Percentiles rank a stretch among this genome's conserved stretches.
Evolutionary conservation across 2,113 vertebrate species (phyloP).

Genomic region (Gopherus flavomarginatus): DNA sequence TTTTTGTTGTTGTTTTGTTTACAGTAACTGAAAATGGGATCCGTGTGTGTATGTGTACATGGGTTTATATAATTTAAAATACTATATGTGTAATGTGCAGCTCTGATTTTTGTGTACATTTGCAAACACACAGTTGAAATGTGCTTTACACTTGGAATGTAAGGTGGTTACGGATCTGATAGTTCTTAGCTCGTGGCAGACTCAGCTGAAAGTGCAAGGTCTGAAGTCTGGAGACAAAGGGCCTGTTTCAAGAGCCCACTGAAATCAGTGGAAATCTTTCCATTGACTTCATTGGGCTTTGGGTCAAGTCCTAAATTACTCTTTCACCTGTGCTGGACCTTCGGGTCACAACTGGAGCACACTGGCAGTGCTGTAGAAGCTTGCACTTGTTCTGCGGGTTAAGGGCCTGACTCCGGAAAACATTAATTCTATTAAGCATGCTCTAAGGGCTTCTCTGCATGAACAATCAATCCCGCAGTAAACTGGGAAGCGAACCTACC

Average conservation of each 20-base stretch:
- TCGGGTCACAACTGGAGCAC: not conserved
- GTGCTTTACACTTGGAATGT: not conserved
- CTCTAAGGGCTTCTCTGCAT: not conserved
- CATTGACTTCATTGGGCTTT: not conserved
- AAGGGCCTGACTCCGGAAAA: not conserved
- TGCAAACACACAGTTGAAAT: not conserved
- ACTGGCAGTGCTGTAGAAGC: not conserved
- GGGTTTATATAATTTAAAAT: not conserved
- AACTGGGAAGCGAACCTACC: not conserved
- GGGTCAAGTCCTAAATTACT: not conserved
- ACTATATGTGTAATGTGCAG: not conserved
- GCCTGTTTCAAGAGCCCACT: not conserved
- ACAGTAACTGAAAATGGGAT: not conserved
- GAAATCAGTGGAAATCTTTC: not conserved
- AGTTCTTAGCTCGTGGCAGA: not conserved
- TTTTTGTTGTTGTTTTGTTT: not conserved
- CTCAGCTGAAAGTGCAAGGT: not conserved
- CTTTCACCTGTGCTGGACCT: not conserved
- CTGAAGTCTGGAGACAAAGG: not conserved
- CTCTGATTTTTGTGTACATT: not conserved
- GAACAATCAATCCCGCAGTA: not conserved
- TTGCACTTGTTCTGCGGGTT: not conserved
- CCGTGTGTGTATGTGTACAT: too few relatives aligned
- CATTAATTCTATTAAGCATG: not conserved
- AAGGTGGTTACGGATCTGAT: not conserved